These are phyloP conservation scores for Lepidurus arcticus DNA, from an alignment of 1,140 invertebrate species.

Conservation along the genomic window DNA sequence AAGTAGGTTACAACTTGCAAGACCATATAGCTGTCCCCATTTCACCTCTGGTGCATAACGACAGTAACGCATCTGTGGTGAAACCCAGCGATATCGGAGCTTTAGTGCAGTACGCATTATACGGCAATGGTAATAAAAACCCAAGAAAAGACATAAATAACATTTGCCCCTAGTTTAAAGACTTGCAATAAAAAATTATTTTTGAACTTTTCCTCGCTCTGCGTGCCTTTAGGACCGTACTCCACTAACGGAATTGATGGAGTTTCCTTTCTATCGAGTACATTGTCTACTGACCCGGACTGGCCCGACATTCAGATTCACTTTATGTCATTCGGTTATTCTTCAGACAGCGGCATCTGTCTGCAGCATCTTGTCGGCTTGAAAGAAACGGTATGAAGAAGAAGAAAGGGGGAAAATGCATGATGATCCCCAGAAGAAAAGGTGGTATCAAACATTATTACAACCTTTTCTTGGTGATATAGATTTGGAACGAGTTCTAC, in stretches of 20 bases:
- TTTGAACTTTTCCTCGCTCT: background rate
- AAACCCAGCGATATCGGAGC: slow-evolving; percentile 27
- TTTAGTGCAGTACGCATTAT: background rate
- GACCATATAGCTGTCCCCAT: slow-evolving; percentile 23
- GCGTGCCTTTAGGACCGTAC: slow-evolving; percentile 27
- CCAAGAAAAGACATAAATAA: background rate
- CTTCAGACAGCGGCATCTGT: slow-evolving; percentile 67
- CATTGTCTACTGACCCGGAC: slow-evolving; percentile 41
- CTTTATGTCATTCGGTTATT: slow-evolving; percentile 72
- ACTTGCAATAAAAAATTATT: background rate
- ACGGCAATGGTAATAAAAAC: background rate
- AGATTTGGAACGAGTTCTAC: slow-evolving; percentile 26
- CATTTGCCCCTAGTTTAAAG: background rate
- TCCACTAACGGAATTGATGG: slow-evolving; percentile 33
- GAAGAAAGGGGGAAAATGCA: too few species aligned
- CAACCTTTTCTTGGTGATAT: background rate
- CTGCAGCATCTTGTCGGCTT: background rate
- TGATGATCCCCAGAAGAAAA: too few species aligned
- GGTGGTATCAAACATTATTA: background rate
- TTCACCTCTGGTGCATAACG: slow-evolving; percentile 33
- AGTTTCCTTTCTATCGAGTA: slow-evolving; percentile 30
- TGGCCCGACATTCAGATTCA: slow-evolving; percentile 85
- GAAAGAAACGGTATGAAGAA: slow-evolving; percentile 2
- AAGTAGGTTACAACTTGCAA: slow-evolving; percentile 31
- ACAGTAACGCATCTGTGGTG: slow-evolving; percentile 27